Evolutionary conservation across 2,797 vertebrate genomes (phyloP).

Genomic region (Rhyacichthys aspro): DNA sequence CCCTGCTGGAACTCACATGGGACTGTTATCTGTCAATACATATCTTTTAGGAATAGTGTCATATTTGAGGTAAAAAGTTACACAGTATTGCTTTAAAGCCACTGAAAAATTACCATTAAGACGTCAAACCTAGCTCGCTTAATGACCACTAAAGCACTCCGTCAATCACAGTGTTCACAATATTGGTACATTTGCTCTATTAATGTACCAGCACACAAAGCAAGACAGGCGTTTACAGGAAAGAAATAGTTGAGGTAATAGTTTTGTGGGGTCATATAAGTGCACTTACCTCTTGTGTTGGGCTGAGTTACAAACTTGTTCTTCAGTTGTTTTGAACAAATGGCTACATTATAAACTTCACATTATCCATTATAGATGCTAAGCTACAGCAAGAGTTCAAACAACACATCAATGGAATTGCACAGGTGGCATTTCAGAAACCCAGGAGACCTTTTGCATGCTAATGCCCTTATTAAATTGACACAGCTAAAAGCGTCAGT

Average conservation of each 20-base stretch:
- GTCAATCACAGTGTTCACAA: neutral
- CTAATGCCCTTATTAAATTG: conserved; percentile 58
- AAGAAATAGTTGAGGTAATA: no score
- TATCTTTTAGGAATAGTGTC: no score
- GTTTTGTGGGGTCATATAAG: neutral
- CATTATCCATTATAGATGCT: conserved; percentile 35
- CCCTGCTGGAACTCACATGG: no score
- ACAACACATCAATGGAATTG: conserved; percentile 44
- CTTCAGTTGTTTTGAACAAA: conserved; percentile 11
- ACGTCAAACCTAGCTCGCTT: neutral
- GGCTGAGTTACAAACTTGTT: neutral
- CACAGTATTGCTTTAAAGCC: neutral
- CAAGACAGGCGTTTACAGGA: neutral
- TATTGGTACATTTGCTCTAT: neutral
- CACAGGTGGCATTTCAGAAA: conserved; percentile 56
- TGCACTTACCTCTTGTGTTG: conserved; percentile 1
- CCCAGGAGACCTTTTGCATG: conserved; percentile 50
- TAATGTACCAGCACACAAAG: neutral
- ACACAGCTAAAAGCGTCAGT: conserved; percentile 44
- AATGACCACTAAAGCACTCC: conserved; percentile 1
- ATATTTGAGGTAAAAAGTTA: no score
- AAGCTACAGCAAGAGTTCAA: conserved; percentile 29
- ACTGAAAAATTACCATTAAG: neutral
- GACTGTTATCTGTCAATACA: no score
- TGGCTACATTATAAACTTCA: conserved; percentile 23